phyloP scores from a whole-genome alignment of 2,113 vertebrate genomes.

The Aphyosemion australe region DNA sequence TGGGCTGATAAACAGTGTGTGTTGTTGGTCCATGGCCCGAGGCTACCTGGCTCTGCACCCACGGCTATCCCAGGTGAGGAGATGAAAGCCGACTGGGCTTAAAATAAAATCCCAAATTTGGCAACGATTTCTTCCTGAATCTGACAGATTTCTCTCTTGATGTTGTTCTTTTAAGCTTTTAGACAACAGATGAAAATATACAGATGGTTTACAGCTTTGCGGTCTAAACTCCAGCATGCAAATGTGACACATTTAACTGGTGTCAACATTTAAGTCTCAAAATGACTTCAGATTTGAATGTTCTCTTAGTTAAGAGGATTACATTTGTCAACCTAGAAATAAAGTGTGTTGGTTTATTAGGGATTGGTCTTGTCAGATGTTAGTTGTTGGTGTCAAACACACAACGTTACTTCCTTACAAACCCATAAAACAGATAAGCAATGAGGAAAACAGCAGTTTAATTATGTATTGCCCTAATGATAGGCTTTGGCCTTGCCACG shows the following conservation, averaged over 20 bases:
- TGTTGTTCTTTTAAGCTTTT: not conserved
- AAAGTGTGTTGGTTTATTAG: no score
- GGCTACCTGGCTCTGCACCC: slow-evolving; percentile 37
- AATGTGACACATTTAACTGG: not conserved
- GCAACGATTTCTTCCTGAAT: slow-evolving; percentile 1
- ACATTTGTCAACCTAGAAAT: no score
- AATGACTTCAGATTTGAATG: no score
- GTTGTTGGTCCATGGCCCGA: slow-evolving; percentile 37
- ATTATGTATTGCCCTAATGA: slow-evolving; percentile 14
- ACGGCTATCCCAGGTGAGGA: slow-evolving; percentile 41
- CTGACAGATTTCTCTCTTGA: not conserved
- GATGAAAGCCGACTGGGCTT: slow-evolving; percentile 7
- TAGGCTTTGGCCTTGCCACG: slow-evolving; percentile 25
- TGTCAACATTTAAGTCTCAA: no score
- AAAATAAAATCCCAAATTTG: slow-evolving; percentile 2
- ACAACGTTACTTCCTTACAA: not conserved
- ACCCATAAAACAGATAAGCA: not conserved
- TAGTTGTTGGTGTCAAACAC: not conserved
- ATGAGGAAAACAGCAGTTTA: not conserved
- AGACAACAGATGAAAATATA: not conserved
- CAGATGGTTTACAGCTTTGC: not conserved
- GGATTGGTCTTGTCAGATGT: not conserved
- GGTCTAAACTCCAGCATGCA: not conserved
- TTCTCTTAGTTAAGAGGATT: no score
- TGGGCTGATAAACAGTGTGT: slow-evolving; percentile 17